phyloP scores from a whole-genome alignment of 2,113 vertebrate species.

The Silurus glanis region DNA sequence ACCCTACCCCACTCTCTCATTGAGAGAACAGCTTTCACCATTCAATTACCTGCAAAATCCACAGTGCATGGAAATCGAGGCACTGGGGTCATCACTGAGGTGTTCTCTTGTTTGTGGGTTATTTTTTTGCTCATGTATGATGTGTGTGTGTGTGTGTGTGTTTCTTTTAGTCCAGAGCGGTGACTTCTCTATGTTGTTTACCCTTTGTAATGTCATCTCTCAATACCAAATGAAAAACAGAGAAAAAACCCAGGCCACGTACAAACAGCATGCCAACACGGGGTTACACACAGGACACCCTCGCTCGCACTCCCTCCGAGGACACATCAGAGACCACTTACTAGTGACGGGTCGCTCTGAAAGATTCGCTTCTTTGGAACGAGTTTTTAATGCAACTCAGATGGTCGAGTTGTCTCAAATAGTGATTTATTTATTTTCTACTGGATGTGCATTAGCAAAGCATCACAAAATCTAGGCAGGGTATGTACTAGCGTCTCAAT shows the following conservation, averaged over 20 bases:
- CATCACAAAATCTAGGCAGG: background rate
- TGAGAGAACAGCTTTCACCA: conserved; percentile 23
- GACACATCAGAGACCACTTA: conserved; percentile 33
- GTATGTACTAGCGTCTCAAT: conserved; percentile 33
- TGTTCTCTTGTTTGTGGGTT: background rate
- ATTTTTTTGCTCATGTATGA: conserved; percentile 7
- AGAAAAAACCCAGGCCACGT: no score
- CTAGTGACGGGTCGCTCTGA: no score
- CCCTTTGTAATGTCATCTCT: conserved; percentile 4
- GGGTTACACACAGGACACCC: conserved; percentile 39
- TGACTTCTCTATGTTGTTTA: conserved; percentile 1
- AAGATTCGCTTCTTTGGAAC: no score
- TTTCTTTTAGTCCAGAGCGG: background rate
- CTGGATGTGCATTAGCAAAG: no score
- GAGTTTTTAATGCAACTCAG: no score
- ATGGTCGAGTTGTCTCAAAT: no score
- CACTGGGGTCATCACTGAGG: background rate
- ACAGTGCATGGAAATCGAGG: conserved; percentile 18
- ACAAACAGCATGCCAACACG: background rate
- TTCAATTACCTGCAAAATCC: conserved; percentile 39
- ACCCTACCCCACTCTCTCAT: conserved; percentile 7
- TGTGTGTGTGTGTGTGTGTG: background rate
- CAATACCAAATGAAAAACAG: background rate
- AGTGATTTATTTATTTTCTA: no score
- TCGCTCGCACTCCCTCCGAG: conserved; percentile 41